Conservation (phyloP, 2,797 vertebrate species). For the Todus mexicanus region DNA sequence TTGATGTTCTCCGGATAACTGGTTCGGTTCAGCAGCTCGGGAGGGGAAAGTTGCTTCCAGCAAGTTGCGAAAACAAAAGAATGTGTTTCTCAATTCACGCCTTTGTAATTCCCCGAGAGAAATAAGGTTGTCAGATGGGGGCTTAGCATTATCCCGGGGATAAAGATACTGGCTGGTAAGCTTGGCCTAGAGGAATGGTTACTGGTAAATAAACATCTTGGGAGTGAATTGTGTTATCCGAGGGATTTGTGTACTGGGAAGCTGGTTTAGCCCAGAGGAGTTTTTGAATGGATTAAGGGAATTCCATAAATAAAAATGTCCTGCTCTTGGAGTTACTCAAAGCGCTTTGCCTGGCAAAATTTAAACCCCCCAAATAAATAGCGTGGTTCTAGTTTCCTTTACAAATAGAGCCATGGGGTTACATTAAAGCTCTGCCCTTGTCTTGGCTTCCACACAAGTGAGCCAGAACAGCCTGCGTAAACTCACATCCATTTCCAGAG, state of each 20-base stretch:
- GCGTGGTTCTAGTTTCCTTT: not conserved
- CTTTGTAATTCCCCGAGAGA: conserved; percentile 29
- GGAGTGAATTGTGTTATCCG: conserved; percentile 1
- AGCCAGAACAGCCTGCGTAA: not conserved
- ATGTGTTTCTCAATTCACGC: conserved; percentile 28
- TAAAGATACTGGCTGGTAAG: conserved; percentile 49
- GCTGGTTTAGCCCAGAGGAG: conserved; percentile 20
- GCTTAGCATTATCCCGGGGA: conserved; percentile 37
- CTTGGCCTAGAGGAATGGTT: conserved; percentile 32
- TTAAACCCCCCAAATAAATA: not conserved
- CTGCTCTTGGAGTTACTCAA: not conserved
- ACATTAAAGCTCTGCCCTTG: not conserved
- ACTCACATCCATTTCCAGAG: not conserved
- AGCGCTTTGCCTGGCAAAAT: not conserved
- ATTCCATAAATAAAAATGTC: not conserved
- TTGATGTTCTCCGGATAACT: not conserved
- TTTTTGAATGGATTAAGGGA: conserved; percentile 35
- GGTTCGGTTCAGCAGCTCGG: not conserved
- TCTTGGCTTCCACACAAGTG: not conserved
- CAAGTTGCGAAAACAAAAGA: conserved; percentile 14
- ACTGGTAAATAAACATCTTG: conserved; percentile 40
- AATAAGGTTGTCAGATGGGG: conserved; percentile 6
- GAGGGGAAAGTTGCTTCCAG: not conserved
- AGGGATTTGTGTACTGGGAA: conserved; percentile 23
- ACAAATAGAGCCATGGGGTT: not conserved